phyloP scores from a whole-genome alignment of 2,113 vertebrate species.

The Callipepla californica region DNA sequence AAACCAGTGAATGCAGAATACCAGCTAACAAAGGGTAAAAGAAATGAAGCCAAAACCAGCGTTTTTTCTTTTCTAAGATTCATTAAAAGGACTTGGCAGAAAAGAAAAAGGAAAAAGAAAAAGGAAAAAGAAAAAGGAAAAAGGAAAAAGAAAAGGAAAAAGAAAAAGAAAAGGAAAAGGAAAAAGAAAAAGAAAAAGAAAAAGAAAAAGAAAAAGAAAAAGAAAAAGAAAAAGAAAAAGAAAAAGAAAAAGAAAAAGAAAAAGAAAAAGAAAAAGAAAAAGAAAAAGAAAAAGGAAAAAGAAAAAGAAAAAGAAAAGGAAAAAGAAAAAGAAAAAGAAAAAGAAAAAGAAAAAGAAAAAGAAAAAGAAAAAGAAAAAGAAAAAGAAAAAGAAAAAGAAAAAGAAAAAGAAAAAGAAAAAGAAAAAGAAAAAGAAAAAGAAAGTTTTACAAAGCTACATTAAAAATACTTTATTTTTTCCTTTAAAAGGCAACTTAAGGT shows the following conservation, averaged over 20 bases:
- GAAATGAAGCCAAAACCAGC: not conserved
- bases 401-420: not conserved
- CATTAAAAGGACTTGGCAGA: not conserved
- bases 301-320: too few species aligned
- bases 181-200: not conserved
- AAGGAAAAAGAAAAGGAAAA: too few species aligned
- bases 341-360: not conserved
- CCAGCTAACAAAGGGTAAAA: not conserved
- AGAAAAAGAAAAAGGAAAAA: not conserved
- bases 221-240: not conserved
- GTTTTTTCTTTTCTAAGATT: not conserved
- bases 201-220: not conserved
- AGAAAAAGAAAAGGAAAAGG: not conserved
- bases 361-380: not conserved
- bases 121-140: not conserved
- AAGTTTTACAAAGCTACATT: not conserved
- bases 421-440: too few species aligned
- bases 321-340: not conserved
- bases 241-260: not conserved
- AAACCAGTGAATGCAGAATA: not conserved
- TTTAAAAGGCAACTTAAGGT: not conserved
- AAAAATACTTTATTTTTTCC: not conserved
- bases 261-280: not conserved
- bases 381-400: not conserved
- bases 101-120: not conserved